Evolutionary conservation across 2,797 vertebrate genomes (phyloP), one percentile per base, ranked within the genome.

Genomic region (Phyllotis vaccarum): DNA sequence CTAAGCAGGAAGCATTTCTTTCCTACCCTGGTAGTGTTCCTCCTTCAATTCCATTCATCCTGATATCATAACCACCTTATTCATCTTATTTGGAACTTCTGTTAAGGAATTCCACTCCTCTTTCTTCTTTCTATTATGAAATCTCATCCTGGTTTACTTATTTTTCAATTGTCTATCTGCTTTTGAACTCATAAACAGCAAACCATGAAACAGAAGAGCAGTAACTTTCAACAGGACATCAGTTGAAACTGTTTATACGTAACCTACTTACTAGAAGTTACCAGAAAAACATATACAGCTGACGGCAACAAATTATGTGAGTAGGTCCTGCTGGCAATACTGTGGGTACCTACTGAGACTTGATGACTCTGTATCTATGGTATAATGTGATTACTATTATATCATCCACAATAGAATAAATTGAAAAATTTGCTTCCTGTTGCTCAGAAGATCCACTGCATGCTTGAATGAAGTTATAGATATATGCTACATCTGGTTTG

Each of bases 341-440:
- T 12, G 89, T 22, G 24, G 83, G 74, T 24, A n/a, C 27, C 10
- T 62, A 40, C 5, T 52, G 31, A 93, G 81, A 87, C 58, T 58
- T 64, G 40, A 31, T 64, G 46, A 31, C 27, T 83, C 40, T 17
- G 81, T 64, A 19, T 27, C 27, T 0, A 99, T 99, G 16, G 99
- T 98, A 99, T 99, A 98, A 98, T 99, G 98, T 99, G 99, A 89
- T 99, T n/a, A n/a, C n/a, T 99, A 81, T 99, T 60, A 60, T 17
- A 16, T 3, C 99, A 72, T 99, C 99, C 34, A 99, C 99, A 2
- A 99, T 99, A 90, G 99, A 99, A 97, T 99, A 99, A 97, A 99
- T 99, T 99, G 99, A 99, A 97, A 99, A 99, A 97, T 99, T 99
- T 99, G 99, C 60, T 99, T 99, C 98, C 99, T 99, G 0, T 99